These are phyloP conservation scores for Calephelis perditalis DNA, from an alignment of 2,888 invertebrate species.

Conservation along the genomic window DNA sequence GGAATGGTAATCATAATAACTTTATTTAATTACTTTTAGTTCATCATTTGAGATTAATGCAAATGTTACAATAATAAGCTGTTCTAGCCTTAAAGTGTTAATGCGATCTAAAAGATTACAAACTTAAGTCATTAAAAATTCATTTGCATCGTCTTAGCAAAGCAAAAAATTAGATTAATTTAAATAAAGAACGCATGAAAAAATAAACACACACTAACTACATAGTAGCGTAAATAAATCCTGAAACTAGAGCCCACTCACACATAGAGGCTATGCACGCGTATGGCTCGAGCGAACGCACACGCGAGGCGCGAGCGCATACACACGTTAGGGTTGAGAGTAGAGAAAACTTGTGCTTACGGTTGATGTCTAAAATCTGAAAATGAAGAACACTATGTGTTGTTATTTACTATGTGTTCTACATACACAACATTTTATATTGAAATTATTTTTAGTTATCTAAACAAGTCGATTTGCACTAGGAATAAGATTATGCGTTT, in stretches of 20 bases:
- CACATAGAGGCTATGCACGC: slow-evolving; percentile 30
- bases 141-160: slow-evolving; percentile 20
- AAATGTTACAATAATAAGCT: background rate
- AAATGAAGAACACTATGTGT: too few relatives aligned
- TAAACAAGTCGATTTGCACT: too few relatives aligned
- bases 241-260: slow-evolving; percentile 43
- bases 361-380: too few relatives aligned
- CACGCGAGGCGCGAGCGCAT: slow-evolving; percentile 27
- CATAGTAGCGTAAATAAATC: slow-evolving; percentile 46
- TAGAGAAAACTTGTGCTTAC: background rate
- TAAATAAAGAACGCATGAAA: slow-evolving; percentile 43
- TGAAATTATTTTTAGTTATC: too few relatives aligned
- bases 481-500: too few relatives aligned
- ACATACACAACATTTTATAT: too few relatives aligned
- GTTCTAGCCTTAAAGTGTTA: background rate
- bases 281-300: slow-evolving; percentile 35
- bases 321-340: slow-evolving; percentile 39
- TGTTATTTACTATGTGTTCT: too few relatives aligned
- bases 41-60: background rate
- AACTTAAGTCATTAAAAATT: slow-evolving; percentile 2
- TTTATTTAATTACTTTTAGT: background rate
- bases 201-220: slow-evolving; percentile 32
- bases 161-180: slow-evolving; percentile 41
- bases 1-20: background rate
- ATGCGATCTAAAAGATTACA: slow-evolving; percentile 1